Evolutionary conservation across 2,888 invertebrate species (phyloP).

Genomic region (Hedya salicella): DNA sequence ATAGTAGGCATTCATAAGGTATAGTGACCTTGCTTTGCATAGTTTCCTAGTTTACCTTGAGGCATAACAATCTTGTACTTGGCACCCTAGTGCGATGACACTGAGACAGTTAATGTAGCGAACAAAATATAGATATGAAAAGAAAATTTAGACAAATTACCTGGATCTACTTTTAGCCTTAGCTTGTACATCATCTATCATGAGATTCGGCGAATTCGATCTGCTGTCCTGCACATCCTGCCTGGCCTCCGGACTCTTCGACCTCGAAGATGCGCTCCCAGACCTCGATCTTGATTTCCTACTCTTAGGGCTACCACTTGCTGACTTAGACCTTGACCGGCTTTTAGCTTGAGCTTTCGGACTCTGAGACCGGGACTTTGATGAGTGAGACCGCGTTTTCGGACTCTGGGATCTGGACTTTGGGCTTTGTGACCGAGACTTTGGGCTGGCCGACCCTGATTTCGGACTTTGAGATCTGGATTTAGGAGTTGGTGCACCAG

Average conservation of each 20-base stretch:
- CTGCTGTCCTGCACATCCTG: constrained; percentile 74
- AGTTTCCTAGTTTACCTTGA: no score
- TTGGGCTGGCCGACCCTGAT: constrained; percentile 58
- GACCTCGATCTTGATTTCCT: constrained; percentile 63
- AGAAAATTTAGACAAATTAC: constrained; percentile 50
- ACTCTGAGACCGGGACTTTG: constrained; percentile 36
- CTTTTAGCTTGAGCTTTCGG: constrained; percentile 58
- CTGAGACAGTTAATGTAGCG: no score
- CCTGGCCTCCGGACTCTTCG: constrained; percentile 67
- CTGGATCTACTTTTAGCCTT: constrained; percentile 76
- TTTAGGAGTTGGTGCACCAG: constrained; percentile 65
- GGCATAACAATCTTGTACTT: no score
- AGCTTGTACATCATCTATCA: constrained; percentile 80
- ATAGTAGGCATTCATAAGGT: no score
- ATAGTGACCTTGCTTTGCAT: no score
- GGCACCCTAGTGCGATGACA: no score
- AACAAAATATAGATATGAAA: no score
- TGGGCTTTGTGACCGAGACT: constrained; percentile 52
- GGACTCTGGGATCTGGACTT: constrained; percentile 62
- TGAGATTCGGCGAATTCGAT: constrained; percentile 82
- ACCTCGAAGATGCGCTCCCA: constrained; percentile 66
- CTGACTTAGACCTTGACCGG: constrained; percentile 74
- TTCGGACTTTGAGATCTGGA: constrained; percentile 68
- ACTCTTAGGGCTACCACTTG: constrained; percentile 68
- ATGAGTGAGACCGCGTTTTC: constrained; percentile 52